Conservation (phyloP, 1,140 invertebrate genomes). For the Drosophila rufa region DNA sequence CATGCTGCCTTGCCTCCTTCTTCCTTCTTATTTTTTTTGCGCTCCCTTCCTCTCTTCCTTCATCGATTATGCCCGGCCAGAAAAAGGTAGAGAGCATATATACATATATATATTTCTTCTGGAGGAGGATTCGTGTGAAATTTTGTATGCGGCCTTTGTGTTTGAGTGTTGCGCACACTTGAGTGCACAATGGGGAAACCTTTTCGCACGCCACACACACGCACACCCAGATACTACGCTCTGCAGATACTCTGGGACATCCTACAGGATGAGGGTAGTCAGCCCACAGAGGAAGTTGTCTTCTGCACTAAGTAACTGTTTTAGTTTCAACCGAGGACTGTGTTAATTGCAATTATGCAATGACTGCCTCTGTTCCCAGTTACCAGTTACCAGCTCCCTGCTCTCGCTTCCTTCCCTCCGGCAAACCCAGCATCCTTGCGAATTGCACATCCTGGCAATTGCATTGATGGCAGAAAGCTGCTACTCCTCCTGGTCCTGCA, state of each 20-base stretch:
- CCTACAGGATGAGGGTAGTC: constrained; percentile 27
- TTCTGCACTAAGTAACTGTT: constrained; percentile 70
- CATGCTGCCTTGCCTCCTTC: constrained; percentile 20
- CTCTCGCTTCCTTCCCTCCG: neutral
- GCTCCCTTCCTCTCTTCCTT: constrained; percentile 21
- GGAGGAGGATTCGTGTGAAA: constrained; percentile 58
- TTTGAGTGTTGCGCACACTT: constrained; percentile 51
- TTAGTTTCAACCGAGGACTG: constrained; percentile 50
- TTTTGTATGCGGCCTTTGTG: constrained; percentile 48
- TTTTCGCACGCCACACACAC: constrained; percentile 52
- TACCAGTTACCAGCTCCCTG: neutral
- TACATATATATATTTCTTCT: constrained; percentile 26
- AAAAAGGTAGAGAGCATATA: constrained; percentile 24
- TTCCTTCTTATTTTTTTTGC: constrained; percentile 4
- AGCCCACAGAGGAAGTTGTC: constrained; percentile 57
- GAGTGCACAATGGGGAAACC: constrained; percentile 58
- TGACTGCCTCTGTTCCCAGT: constrained; percentile 38
- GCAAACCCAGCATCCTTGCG: constrained; percentile 45
- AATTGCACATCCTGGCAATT: constrained; percentile 71
- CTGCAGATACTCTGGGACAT: constrained; percentile 20
- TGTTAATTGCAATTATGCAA: constrained; percentile 82
- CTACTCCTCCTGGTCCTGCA: neutral
- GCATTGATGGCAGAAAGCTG: constrained; percentile 60
- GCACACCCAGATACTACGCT: neutral
- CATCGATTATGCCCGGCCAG: constrained; percentile 49